Evolutionary conservation across 2,797 vertebrate species (phyloP).

Genomic region (Eospalax fontanierii): DNA sequence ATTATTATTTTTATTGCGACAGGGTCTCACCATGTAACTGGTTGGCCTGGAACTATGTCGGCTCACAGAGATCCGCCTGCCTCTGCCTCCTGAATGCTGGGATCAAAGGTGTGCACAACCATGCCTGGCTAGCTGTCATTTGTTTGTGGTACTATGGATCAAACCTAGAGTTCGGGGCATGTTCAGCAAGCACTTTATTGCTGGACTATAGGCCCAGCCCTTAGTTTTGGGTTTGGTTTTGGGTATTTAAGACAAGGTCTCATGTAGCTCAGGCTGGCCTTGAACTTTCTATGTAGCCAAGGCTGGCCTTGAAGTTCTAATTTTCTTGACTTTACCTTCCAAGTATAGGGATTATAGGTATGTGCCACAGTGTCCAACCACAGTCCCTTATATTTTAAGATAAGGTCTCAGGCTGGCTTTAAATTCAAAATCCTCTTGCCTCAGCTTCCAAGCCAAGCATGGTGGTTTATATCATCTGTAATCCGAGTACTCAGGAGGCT

Average conservation of each 20-base stretch:
- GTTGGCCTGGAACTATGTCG: neutral
- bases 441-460: neutral
- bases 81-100: neutral
- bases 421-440: neutral
- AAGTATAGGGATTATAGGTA: neutral
- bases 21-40: neutral
- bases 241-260: neutral
- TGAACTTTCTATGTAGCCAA: neutral
- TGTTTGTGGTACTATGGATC: neutral
- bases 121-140: neutral
- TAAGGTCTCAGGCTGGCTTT: neutral
- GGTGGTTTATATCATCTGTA: neutral
- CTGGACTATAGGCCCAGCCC: neutral
- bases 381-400: neutral
- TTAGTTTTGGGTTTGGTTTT: neutral
- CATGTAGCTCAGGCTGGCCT: neutral
- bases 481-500: neutral
- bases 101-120: neutral
- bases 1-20: neutral
- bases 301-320: neutral
- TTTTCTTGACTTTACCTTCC: neutral
- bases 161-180: neutral
- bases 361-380: neutral
- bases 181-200: neutral
- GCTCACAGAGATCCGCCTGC: neutral